Evolutionary conservation across 2,113 vertebrate genomes (phyloP).

Genomic region (Daubentonia madagascariensis): DNA sequence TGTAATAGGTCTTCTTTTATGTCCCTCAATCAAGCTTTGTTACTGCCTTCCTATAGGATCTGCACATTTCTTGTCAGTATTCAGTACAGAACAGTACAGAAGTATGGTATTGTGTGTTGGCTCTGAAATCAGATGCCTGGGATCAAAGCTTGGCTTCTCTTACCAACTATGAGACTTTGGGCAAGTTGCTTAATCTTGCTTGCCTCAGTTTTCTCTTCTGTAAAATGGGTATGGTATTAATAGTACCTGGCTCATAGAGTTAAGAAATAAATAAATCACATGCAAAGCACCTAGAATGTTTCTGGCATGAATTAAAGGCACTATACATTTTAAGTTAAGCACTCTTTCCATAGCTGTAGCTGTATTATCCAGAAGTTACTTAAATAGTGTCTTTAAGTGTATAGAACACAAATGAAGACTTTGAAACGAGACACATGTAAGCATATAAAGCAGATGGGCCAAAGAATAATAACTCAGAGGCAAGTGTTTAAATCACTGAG

Average conservation of each 20-base stretch:
- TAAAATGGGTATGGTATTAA: background rate
- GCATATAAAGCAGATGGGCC: background rate
- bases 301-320: background rate
- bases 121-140: background rate
- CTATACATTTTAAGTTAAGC: background rate
- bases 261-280: background rate
- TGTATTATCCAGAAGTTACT: background rate
- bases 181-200: background rate
- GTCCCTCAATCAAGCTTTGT: background rate
- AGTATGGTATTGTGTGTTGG: background rate
- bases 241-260: background rate
- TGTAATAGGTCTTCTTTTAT: background rate
- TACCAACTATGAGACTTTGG: background rate
- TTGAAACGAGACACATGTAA: background rate
- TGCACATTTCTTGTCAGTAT: background rate
- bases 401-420: background rate
- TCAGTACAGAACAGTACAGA: background rate
- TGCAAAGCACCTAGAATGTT: background rate
- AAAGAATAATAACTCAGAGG: background rate
- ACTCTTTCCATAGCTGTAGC: background rate
- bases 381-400: background rate
- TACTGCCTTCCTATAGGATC: background rate
- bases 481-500: background rate
- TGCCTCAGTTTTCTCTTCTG: background rate
- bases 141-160: background rate